Evolutionary conservation across 2,888 invertebrate species (phyloP), one percentile per base, ranked within the genome.

Genomic region (Linyphia triangularis): DNA sequence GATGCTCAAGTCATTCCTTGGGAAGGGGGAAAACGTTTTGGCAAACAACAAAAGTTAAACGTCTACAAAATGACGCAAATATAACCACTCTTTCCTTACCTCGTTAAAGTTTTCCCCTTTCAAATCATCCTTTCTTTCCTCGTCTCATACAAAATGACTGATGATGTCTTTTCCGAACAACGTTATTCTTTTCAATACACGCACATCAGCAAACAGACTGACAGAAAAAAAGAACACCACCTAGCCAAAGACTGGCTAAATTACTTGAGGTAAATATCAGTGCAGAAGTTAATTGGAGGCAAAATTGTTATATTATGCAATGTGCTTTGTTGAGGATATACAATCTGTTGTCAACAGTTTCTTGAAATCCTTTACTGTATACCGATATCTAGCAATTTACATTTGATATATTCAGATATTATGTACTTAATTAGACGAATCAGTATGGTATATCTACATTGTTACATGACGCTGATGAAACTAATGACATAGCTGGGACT

Each of bases 71-170:
- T 70, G 70, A 70, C 43, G 43, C 26, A 28, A 24, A 70, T 16
- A 3, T 6, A 2, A 19, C 0, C 1, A 6, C 22, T 19, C 26
- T 40, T 43, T 43, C 70, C 70, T 70, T 22, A 26, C 26, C 26
- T 70, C 43, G 43, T 70, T 43, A 43, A 70, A 43, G 13, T 43
- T 43, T 70, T 70, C 70, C 70, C 22, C 26, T 40, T 70, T 10
- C 9, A 10, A 33, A 37, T 69, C 13, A 10, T 33, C n/a, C n/a
- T 33, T 33, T 33, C 51, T 51, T 51, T 51, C 51, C 51, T 51
- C 51, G 16, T 51, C 51, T 16, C 13, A 51, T 3, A 51, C 16
- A 51, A 51, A 51, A 5, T 51, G n/a, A 16, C 13, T 51, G 51
- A 51, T 16, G 51, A 51, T n/a, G 51, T 16, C 5, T 51, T 51